Percentiles rank a stretch among this genome's conserved stretches.
These are phyloP conservation scores for Hippocampus guttulatus DNA, from an alignment of 2,113 vertebrate species.

Conservation along the genomic window DNA sequence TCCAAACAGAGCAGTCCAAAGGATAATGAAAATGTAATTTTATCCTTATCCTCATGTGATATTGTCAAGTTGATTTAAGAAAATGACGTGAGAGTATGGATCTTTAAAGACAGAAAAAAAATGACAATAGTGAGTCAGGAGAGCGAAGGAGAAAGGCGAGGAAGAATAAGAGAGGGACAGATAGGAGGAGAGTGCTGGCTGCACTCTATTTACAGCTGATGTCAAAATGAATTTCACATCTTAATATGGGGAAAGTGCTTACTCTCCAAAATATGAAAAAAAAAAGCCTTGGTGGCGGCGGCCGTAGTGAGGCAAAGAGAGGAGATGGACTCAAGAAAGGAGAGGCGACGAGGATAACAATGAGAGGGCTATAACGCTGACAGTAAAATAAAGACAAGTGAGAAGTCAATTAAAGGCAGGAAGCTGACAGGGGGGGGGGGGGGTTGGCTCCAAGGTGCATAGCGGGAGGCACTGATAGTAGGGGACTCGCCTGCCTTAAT, in stretches of 20 bases:
- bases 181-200: slow-evolving; percentile 60
- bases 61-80: slow-evolving; percentile 49
- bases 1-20: slow-evolving; percentile 26
- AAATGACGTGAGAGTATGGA: slow-evolving; percentile 33
- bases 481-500: slow-evolving; percentile 68
- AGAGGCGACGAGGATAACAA: slow-evolving; percentile 63
- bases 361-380: slow-evolving; percentile 71
- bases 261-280: slow-evolving; percentile 77
- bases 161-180: slow-evolving; percentile 25
- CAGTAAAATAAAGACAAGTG: slow-evolving; percentile 79
- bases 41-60: slow-evolving; percentile 31
- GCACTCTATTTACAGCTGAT: slow-evolving; percentile 70
- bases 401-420: slow-evolving; percentile 86
- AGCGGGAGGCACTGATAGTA: slow-evolving; percentile 44
- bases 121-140: slow-evolving; percentile 5
- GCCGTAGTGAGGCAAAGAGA: slow-evolving; percentile 42
- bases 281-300: slow-evolving; percentile 60
- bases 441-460: slow-evolving; percentile 57
- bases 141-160: background rate
- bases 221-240: slow-evolving; percentile 80
- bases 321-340: slow-evolving; percentile 47
- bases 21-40: background rate
- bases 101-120: slow-evolving; percentile 33
- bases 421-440: slow-evolving; percentile 81
- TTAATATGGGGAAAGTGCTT: slow-evolving; percentile 88